phyloP scores from a whole-genome alignment of 2,888 invertebrate genomes.

The Ormyrus pomaceus region DNA sequence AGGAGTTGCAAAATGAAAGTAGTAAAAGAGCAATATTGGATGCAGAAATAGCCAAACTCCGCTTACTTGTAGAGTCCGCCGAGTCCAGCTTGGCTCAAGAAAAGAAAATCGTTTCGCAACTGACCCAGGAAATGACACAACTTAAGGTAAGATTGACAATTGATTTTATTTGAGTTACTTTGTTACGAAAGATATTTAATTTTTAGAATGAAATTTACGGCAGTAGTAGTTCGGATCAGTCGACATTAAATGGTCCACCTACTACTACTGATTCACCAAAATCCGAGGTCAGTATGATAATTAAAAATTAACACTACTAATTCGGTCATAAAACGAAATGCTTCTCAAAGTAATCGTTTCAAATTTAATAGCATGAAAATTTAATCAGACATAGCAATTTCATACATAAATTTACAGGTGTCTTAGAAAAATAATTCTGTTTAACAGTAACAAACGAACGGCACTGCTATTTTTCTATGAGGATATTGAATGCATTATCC shows the following conservation, averaged over 20 bases:
- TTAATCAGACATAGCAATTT: slow-evolving; percentile 35
- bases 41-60: slow-evolving; percentile 66
- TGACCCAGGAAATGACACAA: slow-evolving; percentile 63
- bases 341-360: slow-evolving; percentile 35
- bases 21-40: slow-evolving; percentile 63
- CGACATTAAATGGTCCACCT: slow-evolving; percentile 70
- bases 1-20: slow-evolving; percentile 75
- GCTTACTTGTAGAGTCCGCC: slow-evolving; percentile 64
- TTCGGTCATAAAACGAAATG: slow-evolving; percentile 37
- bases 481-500: slow-evolving; percentile 31
- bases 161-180: slow-evolving; percentile 20
- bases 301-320: slow-evolving; percentile 19
- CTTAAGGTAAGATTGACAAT: slow-evolving; percentile 64
- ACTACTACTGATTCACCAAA: slow-evolving; percentile 67
- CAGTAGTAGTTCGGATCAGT: slow-evolving; percentile 68
- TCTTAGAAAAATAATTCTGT: slow-evolving; percentile 35
- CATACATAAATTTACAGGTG: slow-evolving; percentile 48
- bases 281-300: slow-evolving; percentile 71
- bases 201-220: slow-evolving; percentile 65
- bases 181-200: not conserved
- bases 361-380: slow-evolving; percentile 53
- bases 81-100: slow-evolving; percentile 64
- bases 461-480: slow-evolving; percentile 49
- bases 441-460: slow-evolving; percentile 53
- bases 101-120: slow-evolving; percentile 51